Evolutionary conservation across 2,113 vertebrate genomes (phyloP).

Genomic region (Formicarius rufipectus): DNA sequence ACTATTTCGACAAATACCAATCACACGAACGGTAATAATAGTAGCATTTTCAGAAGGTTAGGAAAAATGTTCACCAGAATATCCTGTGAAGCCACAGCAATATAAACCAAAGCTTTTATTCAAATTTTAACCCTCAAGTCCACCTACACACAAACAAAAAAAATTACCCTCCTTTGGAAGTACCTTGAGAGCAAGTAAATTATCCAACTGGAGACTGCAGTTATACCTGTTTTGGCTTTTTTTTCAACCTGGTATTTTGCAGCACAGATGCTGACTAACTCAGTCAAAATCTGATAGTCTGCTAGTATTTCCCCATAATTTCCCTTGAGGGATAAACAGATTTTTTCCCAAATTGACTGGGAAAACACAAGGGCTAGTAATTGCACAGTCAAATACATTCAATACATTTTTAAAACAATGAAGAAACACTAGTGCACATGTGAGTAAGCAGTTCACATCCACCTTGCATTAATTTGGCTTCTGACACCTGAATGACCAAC

Average conservation of each 20-base stretch:
- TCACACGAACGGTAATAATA: neutral
- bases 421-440: neutral
- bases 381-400: neutral
- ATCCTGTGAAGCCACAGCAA: neutral
- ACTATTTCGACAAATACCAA: neutral
- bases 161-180: neutral
- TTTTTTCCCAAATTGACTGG: conserved; percentile 45
- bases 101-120: neutral
- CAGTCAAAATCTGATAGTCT: conserved; percentile 17
- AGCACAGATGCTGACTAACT: neutral
- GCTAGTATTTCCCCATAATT: conserved; percentile 21
- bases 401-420: neutral
- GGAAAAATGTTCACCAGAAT: neutral
- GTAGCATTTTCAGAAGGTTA: neutral
- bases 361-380: conserved; percentile 17
- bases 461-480: neutral
- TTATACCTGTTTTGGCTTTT: neutral
- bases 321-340: conserved; percentile 57
- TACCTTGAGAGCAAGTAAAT: neutral
- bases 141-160: neutral
- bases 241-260: neutral
- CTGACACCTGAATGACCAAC: neutral
- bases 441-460: conserved; percentile 2
- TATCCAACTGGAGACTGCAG: neutral
- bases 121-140: neutral